phyloP scores from a whole-genome alignment of 2,797 vertebrate species.

The Bovichtus diacanthus region DNA sequence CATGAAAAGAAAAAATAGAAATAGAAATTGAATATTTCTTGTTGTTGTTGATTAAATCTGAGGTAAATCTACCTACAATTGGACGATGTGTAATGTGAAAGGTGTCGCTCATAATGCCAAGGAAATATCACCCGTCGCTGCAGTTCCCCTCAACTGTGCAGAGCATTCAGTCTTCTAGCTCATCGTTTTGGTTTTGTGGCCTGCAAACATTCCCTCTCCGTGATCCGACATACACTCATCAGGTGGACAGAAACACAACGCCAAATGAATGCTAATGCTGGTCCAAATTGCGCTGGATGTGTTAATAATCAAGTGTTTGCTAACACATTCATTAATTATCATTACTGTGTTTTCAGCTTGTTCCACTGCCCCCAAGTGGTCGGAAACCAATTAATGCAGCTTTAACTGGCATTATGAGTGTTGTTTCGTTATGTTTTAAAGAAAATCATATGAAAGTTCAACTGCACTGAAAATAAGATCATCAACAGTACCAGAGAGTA shows the following conservation, averaged over 20 bases:
- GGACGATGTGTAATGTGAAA: not conserved
- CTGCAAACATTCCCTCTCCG: not conserved
- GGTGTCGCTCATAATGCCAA: not conserved
- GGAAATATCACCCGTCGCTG: not conserved
- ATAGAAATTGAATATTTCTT: not conserved
- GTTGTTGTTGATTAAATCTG: not conserved
- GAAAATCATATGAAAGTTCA: not conserved
- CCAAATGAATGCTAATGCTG: not conserved
- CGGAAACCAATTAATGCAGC: conserved; percentile 1
- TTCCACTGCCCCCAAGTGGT: not conserved
- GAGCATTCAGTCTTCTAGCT: not conserved
- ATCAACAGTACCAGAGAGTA: not conserved
- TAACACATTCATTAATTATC: not conserved
- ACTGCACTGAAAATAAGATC: not conserved
- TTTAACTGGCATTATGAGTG: not conserved
- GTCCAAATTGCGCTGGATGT: not conserved
- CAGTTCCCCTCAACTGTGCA: not conserved
- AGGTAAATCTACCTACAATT: not conserved
- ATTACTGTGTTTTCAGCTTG: not conserved
- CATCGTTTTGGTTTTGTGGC: not conserved
- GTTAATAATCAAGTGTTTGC: not conserved
- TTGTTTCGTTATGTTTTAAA: not conserved
- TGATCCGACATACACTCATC: not conserved
- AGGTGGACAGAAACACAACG: not conserved
- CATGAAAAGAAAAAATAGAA: not conserved